A percentile compares a stretch with the other conserved stretches of the same genome.
Conservation (phyloP, 2,113 vertebrate species). For the Coryphaenoides rupestris region DNA sequence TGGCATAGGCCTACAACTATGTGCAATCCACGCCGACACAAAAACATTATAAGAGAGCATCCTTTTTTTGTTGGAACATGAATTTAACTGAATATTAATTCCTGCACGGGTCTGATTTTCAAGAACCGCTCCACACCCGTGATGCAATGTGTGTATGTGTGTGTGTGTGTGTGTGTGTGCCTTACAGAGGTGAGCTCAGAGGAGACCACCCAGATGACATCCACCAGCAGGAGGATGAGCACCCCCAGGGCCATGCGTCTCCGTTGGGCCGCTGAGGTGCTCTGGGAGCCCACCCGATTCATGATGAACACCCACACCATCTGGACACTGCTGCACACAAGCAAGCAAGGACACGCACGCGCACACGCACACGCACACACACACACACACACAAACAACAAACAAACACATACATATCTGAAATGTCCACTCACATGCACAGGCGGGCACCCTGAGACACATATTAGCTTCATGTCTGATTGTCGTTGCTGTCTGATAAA, state of each 20-base stretch:
- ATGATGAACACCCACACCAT: conserved; percentile 92
- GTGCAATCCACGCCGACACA: too few relatives aligned
- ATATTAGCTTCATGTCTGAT: too few relatives aligned
- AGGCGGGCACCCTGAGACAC: too few relatives aligned
- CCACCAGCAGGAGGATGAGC: conserved; percentile 89
- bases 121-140: too few relatives aligned
- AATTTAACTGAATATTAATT: too few relatives aligned
- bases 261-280: conserved; percentile 80
- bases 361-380: background rate
- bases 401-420: background rate
- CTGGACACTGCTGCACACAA: conserved; percentile 42
- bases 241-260: conserved; percentile 88
- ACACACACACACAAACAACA: background rate
- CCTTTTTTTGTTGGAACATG: too few relatives aligned
- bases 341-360: background rate
- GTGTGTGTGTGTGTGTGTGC: too few relatives aligned
- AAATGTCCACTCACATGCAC: background rate
- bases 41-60: too few relatives aligned
- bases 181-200: conserved; percentile 95
- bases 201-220: conserved; percentile 96
- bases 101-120: too few relatives aligned
- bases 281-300: conserved; percentile 89
- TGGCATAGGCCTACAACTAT: too few relatives aligned
- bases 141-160: too few relatives aligned
- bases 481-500: too few relatives aligned